Percentiles rank a stretch among this genome's conserved stretches.
Conservation (phyloP, 2,888 invertebrate genomes). For the Halictus quadricinctus region DNA sequence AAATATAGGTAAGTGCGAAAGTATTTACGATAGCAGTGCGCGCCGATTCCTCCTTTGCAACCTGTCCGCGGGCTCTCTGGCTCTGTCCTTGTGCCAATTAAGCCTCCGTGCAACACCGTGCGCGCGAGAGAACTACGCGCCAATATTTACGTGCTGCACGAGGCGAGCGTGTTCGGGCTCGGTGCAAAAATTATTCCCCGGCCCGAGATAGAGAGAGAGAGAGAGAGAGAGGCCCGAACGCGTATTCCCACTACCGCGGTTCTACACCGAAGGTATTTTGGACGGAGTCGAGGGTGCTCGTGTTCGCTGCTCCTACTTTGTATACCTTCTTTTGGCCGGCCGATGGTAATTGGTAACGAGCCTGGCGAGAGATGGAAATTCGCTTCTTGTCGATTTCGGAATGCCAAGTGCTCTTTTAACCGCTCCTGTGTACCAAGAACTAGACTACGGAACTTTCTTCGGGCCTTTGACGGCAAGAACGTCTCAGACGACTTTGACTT, state of each 20-base stretch:
- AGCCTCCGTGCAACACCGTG: constrained; percentile 53
- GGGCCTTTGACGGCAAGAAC: not conserved
- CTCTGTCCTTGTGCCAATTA: constrained; percentile 64
- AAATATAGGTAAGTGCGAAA: constrained; percentile 78
- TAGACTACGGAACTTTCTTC: not conserved
- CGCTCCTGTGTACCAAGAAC: not conserved
- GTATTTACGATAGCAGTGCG: constrained; percentile 63
- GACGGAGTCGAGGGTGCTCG: not conserved
- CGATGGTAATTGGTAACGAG: constrained; percentile 32
- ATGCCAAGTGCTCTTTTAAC: constrained; percentile 1
- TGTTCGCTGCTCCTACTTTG: constrained; percentile 7
- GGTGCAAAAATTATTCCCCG: constrained; percentile 35
- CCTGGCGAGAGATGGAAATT: constrained; percentile 5
- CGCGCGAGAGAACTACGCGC: constrained; percentile 30
- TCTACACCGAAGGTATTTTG: constrained; percentile 6
- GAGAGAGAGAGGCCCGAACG: constrained; percentile 5
- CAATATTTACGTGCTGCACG: constrained; percentile 61
- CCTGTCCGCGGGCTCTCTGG: constrained; percentile 43
- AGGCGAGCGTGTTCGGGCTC: constrained; percentile 27
- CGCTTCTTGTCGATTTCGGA: constrained; percentile 13
- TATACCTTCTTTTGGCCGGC: constrained; percentile 7
- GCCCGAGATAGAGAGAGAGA: not conserved
- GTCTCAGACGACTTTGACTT: not conserved
- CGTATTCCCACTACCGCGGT: constrained; percentile 4
- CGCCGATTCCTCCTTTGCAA: constrained; percentile 52